These are phyloP conservation scores for Orycteropus afer DNA, from an alignment of 2,113 vertebrate genomes.

Conservation along the genomic window DNA sequence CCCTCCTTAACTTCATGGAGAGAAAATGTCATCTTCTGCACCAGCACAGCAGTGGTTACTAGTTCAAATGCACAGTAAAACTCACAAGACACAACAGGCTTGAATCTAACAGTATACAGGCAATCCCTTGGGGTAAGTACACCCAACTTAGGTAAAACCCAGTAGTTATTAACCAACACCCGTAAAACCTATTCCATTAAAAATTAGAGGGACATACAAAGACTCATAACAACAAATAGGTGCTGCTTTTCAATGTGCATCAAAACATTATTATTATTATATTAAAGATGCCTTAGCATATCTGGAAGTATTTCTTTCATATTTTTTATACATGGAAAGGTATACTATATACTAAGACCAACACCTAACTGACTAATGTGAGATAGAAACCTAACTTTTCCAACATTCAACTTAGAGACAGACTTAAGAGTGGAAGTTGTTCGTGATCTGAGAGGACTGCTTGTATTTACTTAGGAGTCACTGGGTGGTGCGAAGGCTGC, in stretches of 20 bases:
- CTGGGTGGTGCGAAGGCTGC: not conserved
- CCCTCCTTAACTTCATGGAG: not conserved
- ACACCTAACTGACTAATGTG: too few species aligned
- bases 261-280: not conserved
- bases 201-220: not conserved
- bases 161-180: not conserved
- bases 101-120: not conserved
- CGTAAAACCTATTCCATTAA: not conserved
- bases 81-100: not conserved
- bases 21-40: too few species aligned
- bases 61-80: not conserved
- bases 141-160: too few species aligned
- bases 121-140: too few species aligned
- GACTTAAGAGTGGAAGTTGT: not conserved
- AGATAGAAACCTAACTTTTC: too few species aligned
- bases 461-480: not conserved
- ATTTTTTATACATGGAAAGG: too few species aligned
- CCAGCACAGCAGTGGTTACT: fast-evolving
- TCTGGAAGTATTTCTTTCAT: too few species aligned
- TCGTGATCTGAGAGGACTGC: not conserved
- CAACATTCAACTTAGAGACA: too few species aligned
- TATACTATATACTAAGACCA: too few species aligned
- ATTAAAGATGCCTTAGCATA: not conserved
- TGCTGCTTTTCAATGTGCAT: not conserved
- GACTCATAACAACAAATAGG: not conserved